A percentile compares a stretch with the other conserved stretches of the same genome.
Evolutionary conservation across 2,888 invertebrate genomes (phyloP).

Genomic region (Ischnus inquisitorius): DNA sequence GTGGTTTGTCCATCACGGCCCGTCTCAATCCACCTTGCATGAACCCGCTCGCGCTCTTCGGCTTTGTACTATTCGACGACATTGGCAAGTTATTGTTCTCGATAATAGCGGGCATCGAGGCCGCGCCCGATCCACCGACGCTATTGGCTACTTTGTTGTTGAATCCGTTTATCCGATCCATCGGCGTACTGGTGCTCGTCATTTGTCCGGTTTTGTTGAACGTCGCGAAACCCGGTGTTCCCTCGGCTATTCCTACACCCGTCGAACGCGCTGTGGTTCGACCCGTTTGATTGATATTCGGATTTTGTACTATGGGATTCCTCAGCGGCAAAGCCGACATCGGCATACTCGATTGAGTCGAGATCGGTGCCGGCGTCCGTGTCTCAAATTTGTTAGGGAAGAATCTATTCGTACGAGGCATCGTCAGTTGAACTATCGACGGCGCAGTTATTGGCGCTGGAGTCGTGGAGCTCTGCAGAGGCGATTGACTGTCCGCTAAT

Average conservation of each 20-base stretch:
- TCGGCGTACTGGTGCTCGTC: constrained; percentile 83
- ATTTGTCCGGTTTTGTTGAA: constrained; percentile 82
- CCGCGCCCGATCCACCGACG: constrained; percentile 71
- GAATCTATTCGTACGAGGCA: constrained; percentile 82
- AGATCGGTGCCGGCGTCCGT: constrained; percentile 77
- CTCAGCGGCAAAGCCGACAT: constrained; percentile 78
- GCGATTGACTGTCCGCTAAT: constrained; percentile 81
- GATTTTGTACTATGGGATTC: constrained; percentile 81
- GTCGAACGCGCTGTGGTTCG: constrained; percentile 78
- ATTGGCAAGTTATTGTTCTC: constrained; percentile 81
- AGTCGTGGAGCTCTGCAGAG: constrained; percentile 78
- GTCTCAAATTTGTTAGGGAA: constrained; percentile 80
- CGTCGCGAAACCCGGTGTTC: constrained; percentile 77
- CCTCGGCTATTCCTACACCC: constrained; percentile 78
- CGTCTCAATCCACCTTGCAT: constrained; percentile 82
- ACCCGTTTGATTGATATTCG: constrained; percentile 81
- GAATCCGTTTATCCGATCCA: constrained; percentile 81
- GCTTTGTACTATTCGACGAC: constrained; percentile 78
- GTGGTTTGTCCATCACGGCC: constrained; percentile 81
- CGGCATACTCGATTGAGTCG: constrained; percentile 73
- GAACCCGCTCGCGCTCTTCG: constrained; percentile 77
- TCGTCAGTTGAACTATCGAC: constrained; percentile 80
- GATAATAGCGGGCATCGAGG: constrained; percentile 77
- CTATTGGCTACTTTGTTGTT: constrained; percentile 76
- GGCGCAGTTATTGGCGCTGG: constrained; percentile 77